Conservation (phyloP, 1,140 invertebrate genomes). For the Eueides isabella region DNA sequence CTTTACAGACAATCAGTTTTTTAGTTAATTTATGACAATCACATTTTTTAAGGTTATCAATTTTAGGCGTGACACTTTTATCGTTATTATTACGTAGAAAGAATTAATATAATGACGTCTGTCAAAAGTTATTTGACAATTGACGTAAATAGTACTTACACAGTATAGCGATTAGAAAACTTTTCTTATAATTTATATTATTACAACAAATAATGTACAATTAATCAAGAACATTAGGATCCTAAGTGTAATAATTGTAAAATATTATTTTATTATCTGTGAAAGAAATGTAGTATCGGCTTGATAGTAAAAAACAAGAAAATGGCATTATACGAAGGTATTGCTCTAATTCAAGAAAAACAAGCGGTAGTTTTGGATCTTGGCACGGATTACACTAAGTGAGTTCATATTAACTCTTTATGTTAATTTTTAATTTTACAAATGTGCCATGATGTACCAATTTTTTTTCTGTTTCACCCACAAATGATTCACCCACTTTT, state of each 20-base stretch:
- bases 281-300: constrained; percentile 15
- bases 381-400: constrained; percentile 90
- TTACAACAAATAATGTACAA: neutral
- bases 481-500: neutral
- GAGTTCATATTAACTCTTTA: neutral
- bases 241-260: neutral
- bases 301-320: constrained; percentile 4
- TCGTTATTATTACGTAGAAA: neutral
- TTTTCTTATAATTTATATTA: neutral
- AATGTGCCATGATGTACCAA: neutral
- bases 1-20: too few relatives aligned
- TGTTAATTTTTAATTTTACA: neutral
- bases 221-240: neutral
- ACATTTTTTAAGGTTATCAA: too few relatives aligned
- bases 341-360: constrained; percentile 91
- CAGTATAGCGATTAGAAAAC: neutral
- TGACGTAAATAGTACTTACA: neutral
- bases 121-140: neutral
- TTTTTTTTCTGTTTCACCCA: too few relatives aligned
- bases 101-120: neutral
- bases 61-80: too few relatives aligned
- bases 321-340: constrained; percentile 90
- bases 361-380: constrained; percentile 95
- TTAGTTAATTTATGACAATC: too few relatives aligned
- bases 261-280: neutral